Evolutionary conservation across 2,888 invertebrate species (phyloP), one percentile per base, ranked within the genome.

Genomic region (Vannuccia rotundouncinata): DNA sequence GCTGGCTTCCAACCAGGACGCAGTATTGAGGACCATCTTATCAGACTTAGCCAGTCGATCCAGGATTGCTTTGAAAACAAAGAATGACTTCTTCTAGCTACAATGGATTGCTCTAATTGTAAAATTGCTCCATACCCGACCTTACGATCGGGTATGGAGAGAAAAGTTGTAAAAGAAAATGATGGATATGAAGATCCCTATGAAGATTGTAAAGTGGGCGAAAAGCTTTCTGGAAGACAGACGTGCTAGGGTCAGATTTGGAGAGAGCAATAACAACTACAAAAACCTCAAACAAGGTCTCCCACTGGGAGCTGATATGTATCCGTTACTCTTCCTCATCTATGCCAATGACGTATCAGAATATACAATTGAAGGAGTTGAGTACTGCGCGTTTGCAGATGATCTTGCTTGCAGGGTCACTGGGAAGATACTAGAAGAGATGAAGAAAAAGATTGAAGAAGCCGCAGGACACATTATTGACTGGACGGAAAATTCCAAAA

Each of bases 1-100:
- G 77, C 77, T 5, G 77, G 77, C 17, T 77, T 77, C 29, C 77
- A 77, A 59, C 31, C 45, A 29, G 77, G 77, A 0, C 0, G 31
- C 0, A 77, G 77, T 59, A 45, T 27, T 59, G 31, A 77, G 13
- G 77, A 29, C 10, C 77, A 77, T 17, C 45, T 77, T 22, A 59
- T 59, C 25, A n/a, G 77, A 25, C 77, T 77, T 1, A 59, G 31
- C 28, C 77, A 77, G 31, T 22, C 31, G 22, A 77, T 77, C 31
- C 77, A 77, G 27, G 77, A 77, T 27, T 5, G 29, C 77, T 30
- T 31, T 25, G 77, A 77, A 31, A 1, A 31, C 17, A 0, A 59
- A 5, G 45, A 31, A 27, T 22, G 2, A 22, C 31, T 31, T 2
- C 25, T 45, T 29, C 31, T 31, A 17, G 31, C 77, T 31, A 77